Conservation (phyloP, 2,888 invertebrate species). For the Tanypteryx hageni region DNA sequence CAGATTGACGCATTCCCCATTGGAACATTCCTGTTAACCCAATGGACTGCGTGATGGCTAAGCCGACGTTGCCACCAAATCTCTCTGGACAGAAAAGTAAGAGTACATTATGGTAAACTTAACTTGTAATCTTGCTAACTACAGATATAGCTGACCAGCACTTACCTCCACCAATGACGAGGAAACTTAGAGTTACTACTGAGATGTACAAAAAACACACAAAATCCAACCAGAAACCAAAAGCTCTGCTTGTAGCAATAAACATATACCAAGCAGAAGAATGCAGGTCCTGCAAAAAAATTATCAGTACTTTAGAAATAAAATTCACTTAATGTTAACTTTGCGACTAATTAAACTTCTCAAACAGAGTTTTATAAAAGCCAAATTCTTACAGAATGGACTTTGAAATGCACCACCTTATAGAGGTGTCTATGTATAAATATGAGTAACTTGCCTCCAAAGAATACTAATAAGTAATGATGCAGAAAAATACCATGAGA, state of each 20-base stretch:
- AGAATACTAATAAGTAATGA: no score
- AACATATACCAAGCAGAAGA: slow-evolving; percentile 96
- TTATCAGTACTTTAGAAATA: neutral
- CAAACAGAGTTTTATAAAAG: no score
- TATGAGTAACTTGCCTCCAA: no score
- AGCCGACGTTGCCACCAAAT: slow-evolving; percentile 71
- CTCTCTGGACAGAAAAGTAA: slow-evolving; percentile 33
- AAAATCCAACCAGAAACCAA: slow-evolving; percentile 94
- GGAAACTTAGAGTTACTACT: slow-evolving; percentile 90
- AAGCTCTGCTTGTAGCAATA: slow-evolving; percentile 92
- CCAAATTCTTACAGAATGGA: no score
- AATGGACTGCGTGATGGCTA: slow-evolving; percentile 73
- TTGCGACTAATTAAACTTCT: neutral
- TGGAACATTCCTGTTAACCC: slow-evolving; percentile 76
- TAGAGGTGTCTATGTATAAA: no score
- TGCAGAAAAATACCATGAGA: no score
- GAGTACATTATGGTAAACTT: no score
- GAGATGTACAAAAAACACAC: slow-evolving; percentile 92
- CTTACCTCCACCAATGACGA: slow-evolving; percentile 81
- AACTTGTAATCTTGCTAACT: no score
- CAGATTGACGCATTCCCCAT: slow-evolving; percentile 77
- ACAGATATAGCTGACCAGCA: slow-evolving; percentile 10
- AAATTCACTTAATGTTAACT: neutral
- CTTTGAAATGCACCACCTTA: no score
- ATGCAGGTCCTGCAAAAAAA: slow-evolving; percentile 84